Base-by-base conservation (phyloP, 2,797 vertebrate species). In the Caiman crocodilus region DNA sequence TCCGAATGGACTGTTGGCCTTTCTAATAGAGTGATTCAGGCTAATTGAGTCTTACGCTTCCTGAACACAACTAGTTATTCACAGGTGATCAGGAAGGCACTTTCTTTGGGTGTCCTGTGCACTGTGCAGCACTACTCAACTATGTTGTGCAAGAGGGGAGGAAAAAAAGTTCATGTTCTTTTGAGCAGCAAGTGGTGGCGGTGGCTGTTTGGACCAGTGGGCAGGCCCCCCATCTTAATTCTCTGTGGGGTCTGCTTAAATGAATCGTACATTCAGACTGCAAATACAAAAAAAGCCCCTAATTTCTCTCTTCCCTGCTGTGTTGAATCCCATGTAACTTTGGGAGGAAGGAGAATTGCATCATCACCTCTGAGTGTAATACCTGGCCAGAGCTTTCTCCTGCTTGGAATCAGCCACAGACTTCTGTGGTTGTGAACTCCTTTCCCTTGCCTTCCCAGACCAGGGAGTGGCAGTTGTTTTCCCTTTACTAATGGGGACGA, bases 111-210 rank as follows among this genome's bases (percentile, higher is more conserved):
- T 93, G 89, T 83, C 71, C 73, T 95, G 76, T 23, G 61, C 71
- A 88, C 82, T 94, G 76, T 92, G 83, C 63, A 88, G 67, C 71
- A 30, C 63, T 81, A 57, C 84, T 87, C 92, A 56, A 89, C 67
- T 95, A 32, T 94, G 89, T 89, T 90, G 93, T 88, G 91, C 88
- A 81, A 63, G 92, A 76, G 92, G 93, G 88, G 91, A 84, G 56
- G 73, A 77, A 21, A 75, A 93, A 28, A 86, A 93, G n/a, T 96
- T 91, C 85, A 67, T 90, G 85, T 88, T 94, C 81, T 81, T 95
- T 63, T 94, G 50, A 59, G 73, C 75, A 83, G 71, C 75, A 73
- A 79, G 59, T 92, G 71, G 58, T 67, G 63, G 20, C 87, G 71
- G 50, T 17, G 76, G 42, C 11, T 1, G 61, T 82, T 83, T 80